A percentile compares a stretch with the other conserved stretches of the same genome.
Evolutionary conservation across 2,888 invertebrate genomes (phyloP).

Genomic region (Diaperis boleti): DNA sequence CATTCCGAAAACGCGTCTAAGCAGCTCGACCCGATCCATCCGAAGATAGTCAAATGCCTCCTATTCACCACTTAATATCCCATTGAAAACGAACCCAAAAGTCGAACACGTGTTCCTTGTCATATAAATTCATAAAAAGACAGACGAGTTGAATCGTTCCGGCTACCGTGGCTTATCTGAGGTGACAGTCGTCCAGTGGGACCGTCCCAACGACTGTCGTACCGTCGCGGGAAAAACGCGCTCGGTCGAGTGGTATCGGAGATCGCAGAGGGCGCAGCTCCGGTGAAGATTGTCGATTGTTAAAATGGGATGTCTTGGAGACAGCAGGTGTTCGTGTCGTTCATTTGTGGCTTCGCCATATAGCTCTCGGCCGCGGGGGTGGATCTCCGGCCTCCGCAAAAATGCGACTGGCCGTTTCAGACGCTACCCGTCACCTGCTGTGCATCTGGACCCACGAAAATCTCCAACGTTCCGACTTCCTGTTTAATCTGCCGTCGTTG

Average conservation of each 20-base stretch:
- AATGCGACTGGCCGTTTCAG: too few species aligned
- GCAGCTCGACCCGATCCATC: neutral
- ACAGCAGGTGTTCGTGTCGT: too few species aligned
- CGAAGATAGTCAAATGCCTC: slow-evolving; percentile 9
- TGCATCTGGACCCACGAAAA: too few species aligned
- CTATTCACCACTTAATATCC: slow-evolving; percentile 10
- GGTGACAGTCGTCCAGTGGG: slow-evolving; percentile 29
- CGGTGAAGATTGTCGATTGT: neutral
- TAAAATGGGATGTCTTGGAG: neutral
- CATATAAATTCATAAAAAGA: slow-evolving; percentile 46
- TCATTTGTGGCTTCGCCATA: too few species aligned
- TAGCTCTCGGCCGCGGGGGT: too few species aligned
- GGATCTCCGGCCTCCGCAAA: too few species aligned
- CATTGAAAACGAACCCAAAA: slow-evolving; percentile 13
- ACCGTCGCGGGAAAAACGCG: neutral
- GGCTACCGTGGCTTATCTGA: slow-evolving; percentile 46
- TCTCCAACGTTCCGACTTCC: too few species aligned
- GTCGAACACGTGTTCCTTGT: slow-evolving; percentile 36
- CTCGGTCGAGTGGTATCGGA: too few species aligned
- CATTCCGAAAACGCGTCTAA: neutral
- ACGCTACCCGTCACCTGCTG: too few species aligned
- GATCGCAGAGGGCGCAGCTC: too few species aligned
- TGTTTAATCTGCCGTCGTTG: too few species aligned
- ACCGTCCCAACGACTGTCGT: too few species aligned
- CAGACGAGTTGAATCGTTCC: slow-evolving; percentile 40